Evolutionary conservation across 2,888 invertebrate genomes (phyloP), one percentile per base, ranked within the genome.

Genomic region (Proisotoma minuta): DNA sequence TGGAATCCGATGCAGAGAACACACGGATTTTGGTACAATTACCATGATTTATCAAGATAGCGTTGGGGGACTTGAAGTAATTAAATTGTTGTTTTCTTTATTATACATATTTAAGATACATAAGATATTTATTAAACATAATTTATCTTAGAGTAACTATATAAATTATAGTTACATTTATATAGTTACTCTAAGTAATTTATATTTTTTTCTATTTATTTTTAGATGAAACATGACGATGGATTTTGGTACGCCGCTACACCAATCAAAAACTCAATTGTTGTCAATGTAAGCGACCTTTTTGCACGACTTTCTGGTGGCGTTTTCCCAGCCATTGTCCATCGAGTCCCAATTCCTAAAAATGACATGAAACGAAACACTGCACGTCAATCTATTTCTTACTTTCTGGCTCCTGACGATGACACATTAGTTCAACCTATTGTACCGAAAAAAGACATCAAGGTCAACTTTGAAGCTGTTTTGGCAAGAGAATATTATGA

Each of bases 21-120:
- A 87, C 76, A 84, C 85, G 26, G 89, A 89, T 77, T 85, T 85
- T 70, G 88, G 87, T 66, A 87, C 88, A 48, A 85, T 89, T 76
- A 88, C 88, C 22, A 79, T 89, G 68, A 79, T 88, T 53, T 82
- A 87, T 29, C 81, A 81, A 75, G 88, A 89, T 76, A 84, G 85
- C 40, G 87, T 87, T 73, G 87, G 88, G 20, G 89, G 89, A 1
- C 80, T 89, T 12, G 85, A 87, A 81, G 84, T 84, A 71, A 73
- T n/a, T n/a, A n/a, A n/a, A n/a, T n/a, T n/a, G n/a, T n/a, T n/a
- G n/a, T n/a, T n/a, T n/a, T n/a, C n/a, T n/a, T n/a, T n/a, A n/a
- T n/a, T n/a, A n/a, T n/a, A n/a, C n/a, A n/a, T n/a, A n/a, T n/a
- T n/a, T n/a, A n/a, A n/a, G n/a, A n/a, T n/a, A n/a, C n/a, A n/a